Base-by-base conservation (phyloP, 2,888 invertebrate species). In the Catocala sponsa region DNA sequence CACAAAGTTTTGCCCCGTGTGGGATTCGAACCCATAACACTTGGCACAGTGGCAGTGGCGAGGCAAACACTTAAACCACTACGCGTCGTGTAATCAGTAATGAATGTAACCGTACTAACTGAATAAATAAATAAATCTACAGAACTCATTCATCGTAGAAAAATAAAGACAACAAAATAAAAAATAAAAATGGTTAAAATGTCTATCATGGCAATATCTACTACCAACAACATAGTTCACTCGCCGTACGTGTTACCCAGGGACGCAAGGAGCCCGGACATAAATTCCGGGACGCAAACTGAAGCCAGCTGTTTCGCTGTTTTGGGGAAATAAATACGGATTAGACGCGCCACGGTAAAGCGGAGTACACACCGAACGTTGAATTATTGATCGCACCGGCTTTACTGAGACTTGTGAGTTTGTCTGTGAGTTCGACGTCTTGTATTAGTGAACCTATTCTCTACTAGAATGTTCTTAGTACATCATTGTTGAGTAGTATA, bases 271-370 rank as follows among this genome's bases (percentile, higher is more conserved):
- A 86, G 86, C 79, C 82, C 74, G 84, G 78, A 88, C 91, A 91
- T 92, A 91, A 92, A 92, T 92, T 91, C 78, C 76, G 82, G 83
- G 85, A 88, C 87, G 85, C 85, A 86, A 91, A 90, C 90, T 88
- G 87, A 84, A 88, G 89, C 90, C 92, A 92, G 91, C 91, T 91
- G 92, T 91, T 92, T 83, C 87, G 79, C 85, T 91, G 90, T 91
- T 91, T 89, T 85, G 87, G 87, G 86, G 89, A 88, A 91, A 92
- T 92, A 92, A 92, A 92, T 92, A 91, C 92, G 90, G 89, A 88
- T 89, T 90, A 90, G 88, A 88, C 82, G 87, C 85, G 83, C 75
- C 78, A 80, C 80, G 69, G 84, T 78, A 83, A 84, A 80, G 83
- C 83, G 80, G 62, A 78, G 82, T 86, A 84, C 78, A 88, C 88